Evolutionary conservation across 2,888 invertebrate species (phyloP).

Genomic region (Bombylius discolor): DNA sequence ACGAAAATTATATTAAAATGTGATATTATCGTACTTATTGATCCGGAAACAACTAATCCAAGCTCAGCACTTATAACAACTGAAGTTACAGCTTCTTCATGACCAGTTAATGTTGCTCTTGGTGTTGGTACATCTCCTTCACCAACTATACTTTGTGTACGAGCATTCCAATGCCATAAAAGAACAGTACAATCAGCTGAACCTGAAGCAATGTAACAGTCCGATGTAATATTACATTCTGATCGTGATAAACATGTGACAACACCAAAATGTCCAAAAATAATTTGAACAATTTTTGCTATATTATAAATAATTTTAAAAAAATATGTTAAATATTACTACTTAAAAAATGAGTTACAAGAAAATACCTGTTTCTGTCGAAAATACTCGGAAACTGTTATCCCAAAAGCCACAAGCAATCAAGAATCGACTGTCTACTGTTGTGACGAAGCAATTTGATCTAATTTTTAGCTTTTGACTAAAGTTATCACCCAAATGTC

Average conservation of each 20-base stretch:
- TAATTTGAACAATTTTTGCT: conserved; percentile 96
- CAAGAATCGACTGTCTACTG: conserved; percentile 92
- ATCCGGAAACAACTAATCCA: conserved; percentile 92
- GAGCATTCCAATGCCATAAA: conserved; percentile 97
- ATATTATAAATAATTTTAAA: conserved; percentile 20
- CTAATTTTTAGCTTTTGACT: conserved; percentile 90
- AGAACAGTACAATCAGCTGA: conserved; percentile 96
- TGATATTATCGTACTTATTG: conserved; percentile 40
- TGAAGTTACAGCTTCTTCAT: conserved; percentile 90
- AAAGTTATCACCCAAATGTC: conserved; percentile 95
- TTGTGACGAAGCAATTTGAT: conserved; percentile 93
- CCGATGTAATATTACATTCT: conserved; percentile 97
- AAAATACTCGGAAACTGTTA: conserved; percentile 95
- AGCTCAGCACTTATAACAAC: conserved; percentile 96
- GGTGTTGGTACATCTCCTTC: conserved; percentile 94
- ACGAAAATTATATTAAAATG: neutral
- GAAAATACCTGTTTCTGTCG: conserved; percentile 87
- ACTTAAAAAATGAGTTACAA: neutral
- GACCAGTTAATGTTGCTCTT: conserved; percentile 91
- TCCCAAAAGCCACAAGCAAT: conserved; percentile 99
- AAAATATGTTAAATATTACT: neutral
- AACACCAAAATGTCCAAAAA: conserved; percentile 98
- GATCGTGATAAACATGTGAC: conserved; percentile 95
- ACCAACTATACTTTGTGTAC: conserved; percentile 93
- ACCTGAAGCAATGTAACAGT: conserved; percentile 97